Base-by-base conservation (phyloP, 1,140 invertebrate species). In the Papilio machaon region DNA sequence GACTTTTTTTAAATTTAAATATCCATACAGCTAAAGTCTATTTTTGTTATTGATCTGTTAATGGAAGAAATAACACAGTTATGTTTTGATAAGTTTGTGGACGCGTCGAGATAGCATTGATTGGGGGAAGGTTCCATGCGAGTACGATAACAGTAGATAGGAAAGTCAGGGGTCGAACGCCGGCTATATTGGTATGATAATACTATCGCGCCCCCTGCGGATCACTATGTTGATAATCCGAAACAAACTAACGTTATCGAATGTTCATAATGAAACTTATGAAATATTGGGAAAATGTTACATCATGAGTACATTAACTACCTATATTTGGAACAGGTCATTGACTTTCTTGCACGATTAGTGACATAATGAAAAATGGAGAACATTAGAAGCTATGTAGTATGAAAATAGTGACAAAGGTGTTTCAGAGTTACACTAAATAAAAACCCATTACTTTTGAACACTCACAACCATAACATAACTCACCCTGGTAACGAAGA, bases 101-200 rank as follows among this genome's bases (percentile, higher is more conserved):
- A 64, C 58, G 19, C 19, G 52, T 54, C 52, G 19, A 64, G 58
- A 30, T 64, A 64, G 19, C 58, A 74, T 11, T 74, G 38, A 47
- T 74, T n/a, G 35, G 46, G n/a, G 73, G 73, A 74, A 74, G 73
- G 73, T 74, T 74, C 73, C 38, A 47, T 74, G 13, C 46, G n/a
- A 10, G 46, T 23, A 9, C 19, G 46, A 74, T 74, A 74, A 47
- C 38, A 47, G 46, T 49, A 46, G 46, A 75, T 49, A 75, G 2
- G 46, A 43, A 19, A 75, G 73, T 75, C 73, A 75, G 46, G 43
- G 73, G 73, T 74, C 73, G 43, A 46, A 8, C 73, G 73, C 38
- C 8, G 13, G 70, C 13, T 73, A 73, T 74, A 74, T 74, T 74
- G 8, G 43, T 19, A 19, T 19, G 35, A 74, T 74, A 74, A 47